Conservation (phyloP, 2,113 vertebrate species). For the Hippolais icterina region DNA sequence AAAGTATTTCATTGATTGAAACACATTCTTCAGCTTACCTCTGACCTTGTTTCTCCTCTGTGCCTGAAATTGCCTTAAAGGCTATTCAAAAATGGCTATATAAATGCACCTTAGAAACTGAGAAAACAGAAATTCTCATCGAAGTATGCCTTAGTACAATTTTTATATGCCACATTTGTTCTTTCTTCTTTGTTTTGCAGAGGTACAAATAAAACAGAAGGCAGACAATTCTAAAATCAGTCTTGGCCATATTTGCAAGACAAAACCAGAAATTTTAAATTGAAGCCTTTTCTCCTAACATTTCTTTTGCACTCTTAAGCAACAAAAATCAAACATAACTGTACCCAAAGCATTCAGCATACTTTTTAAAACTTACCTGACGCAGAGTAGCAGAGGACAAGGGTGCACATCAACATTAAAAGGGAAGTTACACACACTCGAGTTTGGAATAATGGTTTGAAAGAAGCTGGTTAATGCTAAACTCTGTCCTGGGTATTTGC, state of each 20-base stretch:
- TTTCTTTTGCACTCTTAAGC: not conserved
- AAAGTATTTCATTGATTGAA: not conserved
- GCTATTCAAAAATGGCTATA: not conserved
- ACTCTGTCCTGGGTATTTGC: not conserved
- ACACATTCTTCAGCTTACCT: not conserved
- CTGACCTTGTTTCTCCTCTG: not conserved
- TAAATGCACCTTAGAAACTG: not conserved
- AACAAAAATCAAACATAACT: not conserved
- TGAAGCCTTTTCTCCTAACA: not conserved
- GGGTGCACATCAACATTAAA: not conserved
- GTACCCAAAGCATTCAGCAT: not conserved
- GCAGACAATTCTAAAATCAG: not conserved
- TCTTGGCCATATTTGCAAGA: not conserved
- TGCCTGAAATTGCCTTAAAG: not conserved
- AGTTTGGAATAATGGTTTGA: not conserved
- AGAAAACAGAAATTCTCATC: not conserved
- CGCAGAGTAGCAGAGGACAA: not conserved
- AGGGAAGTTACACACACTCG: not conserved
- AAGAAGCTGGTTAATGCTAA: not conserved
- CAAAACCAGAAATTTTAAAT: not conserved
- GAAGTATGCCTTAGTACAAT: not conserved
- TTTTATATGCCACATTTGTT: not conserved
- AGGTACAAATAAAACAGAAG: not conserved
- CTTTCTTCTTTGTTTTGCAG: not conserved
- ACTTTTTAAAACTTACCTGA: not conserved